These are phyloP conservation scores for Dexiosoma caninum DNA, from an alignment of 2,888 invertebrate genomes.

Conservation along the genomic window DNA sequence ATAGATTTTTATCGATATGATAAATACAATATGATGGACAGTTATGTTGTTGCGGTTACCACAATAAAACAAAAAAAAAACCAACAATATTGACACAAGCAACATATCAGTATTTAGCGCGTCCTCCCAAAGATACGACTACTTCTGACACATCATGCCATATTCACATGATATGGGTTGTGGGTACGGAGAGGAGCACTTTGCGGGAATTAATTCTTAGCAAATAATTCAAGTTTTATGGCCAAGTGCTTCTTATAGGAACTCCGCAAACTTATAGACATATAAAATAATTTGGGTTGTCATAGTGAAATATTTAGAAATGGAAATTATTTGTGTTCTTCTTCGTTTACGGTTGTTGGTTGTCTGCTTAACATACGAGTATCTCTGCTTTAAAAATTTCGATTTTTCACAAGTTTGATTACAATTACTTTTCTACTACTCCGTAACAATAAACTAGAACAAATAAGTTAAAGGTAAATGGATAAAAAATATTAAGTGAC, in stretches of 20 bases:
- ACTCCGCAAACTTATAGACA: no score
- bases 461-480: neutral
- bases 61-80: neutral
- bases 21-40: constrained; percentile 17
- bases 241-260: no score
- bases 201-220: neutral
- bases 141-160: neutral
- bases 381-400: neutral
- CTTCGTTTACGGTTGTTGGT: neutral
- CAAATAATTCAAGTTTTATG: neutral
- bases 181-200: neutral
- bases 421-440: neutral
- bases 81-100: neutral
- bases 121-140: neutral
- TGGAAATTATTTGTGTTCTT: neutral
- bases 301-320: no score
- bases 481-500: neutral
- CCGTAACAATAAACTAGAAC: neutral
- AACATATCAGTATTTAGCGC: neutral
- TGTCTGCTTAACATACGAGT: neutral
- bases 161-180: neutral
- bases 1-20: constrained; percentile 10
- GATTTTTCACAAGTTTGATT: neutral
- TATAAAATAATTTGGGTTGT: no score
- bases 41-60: neutral